Evolutionary conservation across 1,140 invertebrate genomes (phyloP), one percentile per base, ranked within the genome.

Genomic region (Diachasma alloeum): DNA sequence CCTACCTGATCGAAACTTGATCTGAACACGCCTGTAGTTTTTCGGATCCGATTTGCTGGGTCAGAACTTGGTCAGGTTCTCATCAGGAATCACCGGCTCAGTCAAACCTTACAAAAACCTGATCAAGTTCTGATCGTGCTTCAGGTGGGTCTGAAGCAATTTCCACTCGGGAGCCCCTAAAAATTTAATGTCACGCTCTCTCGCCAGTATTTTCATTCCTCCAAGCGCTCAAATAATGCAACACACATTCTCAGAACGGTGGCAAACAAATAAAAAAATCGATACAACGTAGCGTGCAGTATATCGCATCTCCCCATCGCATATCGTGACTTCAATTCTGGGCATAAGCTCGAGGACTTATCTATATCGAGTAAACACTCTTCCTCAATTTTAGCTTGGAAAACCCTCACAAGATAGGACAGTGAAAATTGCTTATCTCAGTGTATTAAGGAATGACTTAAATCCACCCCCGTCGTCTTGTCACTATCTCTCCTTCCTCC

Each of bases 401-500:
- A 46, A 46, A n/a, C 6, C 53, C 10, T 6, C 6, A 59, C 4
- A 19, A 9, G 22, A 59, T 22, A 59, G 13, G 53, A 22, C 53
- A 59, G 53, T 59, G 53, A 59, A 59, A 59, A 59, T 59, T 59
- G 53, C 19, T 59, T 59, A 59, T 59, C 53, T 59, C 53, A 17
- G 53, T 22, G 53, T 59, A 59, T 59, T 59, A 59, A 59, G 53
- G 53, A 59, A 59, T 22, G 53, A 22, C 53, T 59, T 59, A 59
- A 10, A 59, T n/a, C n/a, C 15, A 22, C 19, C 11, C 44, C n/a
- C 44, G n/a, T 31, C 10, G 2, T 46, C 44, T 46, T n/a, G 2
- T 3, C 44, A 11, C 11, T 46, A 46, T 46, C 11, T 46, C n/a
- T 46, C 44, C 44, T 15, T 46, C 3, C n/a, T n/a, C 44, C 44